Conservation (phyloP, 1,140 invertebrate species). For the Hormaphis cornu region DNA sequence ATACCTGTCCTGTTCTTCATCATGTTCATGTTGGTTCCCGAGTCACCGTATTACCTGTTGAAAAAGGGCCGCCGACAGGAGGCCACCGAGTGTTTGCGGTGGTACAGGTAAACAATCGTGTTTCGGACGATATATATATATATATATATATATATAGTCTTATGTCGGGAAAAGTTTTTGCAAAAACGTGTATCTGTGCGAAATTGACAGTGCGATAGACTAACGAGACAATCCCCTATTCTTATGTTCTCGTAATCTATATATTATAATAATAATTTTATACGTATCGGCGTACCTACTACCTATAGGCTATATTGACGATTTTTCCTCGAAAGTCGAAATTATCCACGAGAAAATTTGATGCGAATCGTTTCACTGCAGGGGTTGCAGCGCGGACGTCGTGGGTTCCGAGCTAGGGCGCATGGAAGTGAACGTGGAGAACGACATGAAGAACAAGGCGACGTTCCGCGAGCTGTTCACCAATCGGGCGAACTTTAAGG, state of each 20-base stretch:
- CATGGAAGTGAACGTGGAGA: slow-evolving; percentile 34
- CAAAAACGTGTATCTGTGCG: too few species aligned
- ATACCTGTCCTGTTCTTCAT: slow-evolving; percentile 54
- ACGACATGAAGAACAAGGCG: slow-evolving; percentile 37
- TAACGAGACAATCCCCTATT: background rate
- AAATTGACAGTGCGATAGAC: too few species aligned
- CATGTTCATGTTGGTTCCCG: slow-evolving; percentile 65
- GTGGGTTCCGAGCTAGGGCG: slow-evolving; percentile 15
- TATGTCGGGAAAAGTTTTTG: too few species aligned
- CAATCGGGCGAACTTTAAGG: slow-evolving; percentile 43
- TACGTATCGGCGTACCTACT: background rate
- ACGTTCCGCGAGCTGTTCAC: slow-evolving; percentile 31
- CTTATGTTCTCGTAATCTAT: background rate
- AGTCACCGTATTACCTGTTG: slow-evolving; percentile 66
- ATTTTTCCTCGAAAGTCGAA: too few species aligned
- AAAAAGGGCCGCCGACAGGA: slow-evolving; percentile 49
- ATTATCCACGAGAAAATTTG: too few species aligned
- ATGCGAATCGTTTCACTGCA: background rate
- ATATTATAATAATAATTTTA: background rate
- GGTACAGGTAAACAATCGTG: slow-evolving; percentile 35
- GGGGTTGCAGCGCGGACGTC: background rate
- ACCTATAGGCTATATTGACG: background rate
- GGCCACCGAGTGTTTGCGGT: slow-evolving; percentile 48
- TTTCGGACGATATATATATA: too few species aligned
- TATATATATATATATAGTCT: background rate